These are phyloP conservation scores for Crocidura indochinensis DNA, from an alignment of 2,797 vertebrate genomes.

Conservation along the genomic window DNA sequence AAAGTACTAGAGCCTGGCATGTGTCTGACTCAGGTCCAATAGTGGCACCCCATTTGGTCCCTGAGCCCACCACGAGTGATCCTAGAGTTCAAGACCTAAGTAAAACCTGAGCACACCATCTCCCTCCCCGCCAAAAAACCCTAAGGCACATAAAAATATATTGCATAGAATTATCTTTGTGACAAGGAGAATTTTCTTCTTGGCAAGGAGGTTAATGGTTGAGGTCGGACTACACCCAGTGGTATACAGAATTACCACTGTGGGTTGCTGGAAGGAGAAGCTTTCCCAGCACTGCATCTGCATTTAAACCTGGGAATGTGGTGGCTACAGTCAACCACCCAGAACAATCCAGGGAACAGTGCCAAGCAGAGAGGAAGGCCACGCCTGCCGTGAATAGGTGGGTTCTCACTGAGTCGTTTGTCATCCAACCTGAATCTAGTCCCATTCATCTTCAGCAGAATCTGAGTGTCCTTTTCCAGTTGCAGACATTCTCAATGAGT, in stretches of 20 bases:
- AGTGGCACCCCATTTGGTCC: no score
- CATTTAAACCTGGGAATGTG: constrained; percentile 68
- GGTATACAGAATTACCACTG: constrained; percentile 45
- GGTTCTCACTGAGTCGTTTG: neutral
- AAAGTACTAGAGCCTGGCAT: no score
- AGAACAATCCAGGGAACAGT: constrained; percentile 14
- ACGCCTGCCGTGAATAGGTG: constrained; percentile 36
- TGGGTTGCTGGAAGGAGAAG: constrained; percentile 14
- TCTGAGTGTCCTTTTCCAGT: neutral
- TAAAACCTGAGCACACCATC: no score
- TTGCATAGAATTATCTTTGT: no score
- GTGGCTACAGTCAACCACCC: neutral
- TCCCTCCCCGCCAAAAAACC: no score
- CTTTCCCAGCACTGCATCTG: constrained; percentile 64
- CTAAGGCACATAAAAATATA: no score
- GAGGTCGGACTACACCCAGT: no score
- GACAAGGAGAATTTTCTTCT: no score
- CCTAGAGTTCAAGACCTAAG: no score
- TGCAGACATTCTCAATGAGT: constrained; percentile 37
- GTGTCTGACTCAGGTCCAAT: no score
- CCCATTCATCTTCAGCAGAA: constrained; percentile 58
- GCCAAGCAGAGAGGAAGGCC: neutral
- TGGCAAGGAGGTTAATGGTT: no score
- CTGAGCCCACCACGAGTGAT: no score
- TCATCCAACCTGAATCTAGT: constrained; percentile 57